Base-by-base conservation (phyloP, 2,797 vertebrate genomes). In the Mormyrops boulengeri region DNA sequence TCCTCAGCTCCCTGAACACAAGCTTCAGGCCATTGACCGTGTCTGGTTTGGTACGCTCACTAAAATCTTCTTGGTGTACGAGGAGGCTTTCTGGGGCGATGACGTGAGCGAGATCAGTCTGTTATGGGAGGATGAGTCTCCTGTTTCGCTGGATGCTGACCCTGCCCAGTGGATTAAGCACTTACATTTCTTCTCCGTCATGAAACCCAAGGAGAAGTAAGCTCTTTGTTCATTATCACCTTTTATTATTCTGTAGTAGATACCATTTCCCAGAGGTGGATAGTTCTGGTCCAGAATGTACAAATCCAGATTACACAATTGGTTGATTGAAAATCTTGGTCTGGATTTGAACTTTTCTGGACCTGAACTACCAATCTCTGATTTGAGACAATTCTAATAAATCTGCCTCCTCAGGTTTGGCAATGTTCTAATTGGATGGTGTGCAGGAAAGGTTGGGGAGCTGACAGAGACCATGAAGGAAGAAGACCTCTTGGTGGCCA, bases 61-160 rank as follows among this genome's bases (percentile, higher is more conserved):
- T 80, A 93, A 93, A 87, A 91, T 93, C 88, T 93, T 93, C 89
- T 85, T 93, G 88, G 92, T 91, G 88, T 93, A 93, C 69, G 92
- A 93, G 44, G 89, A 91, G 50, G 73, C 92, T 2, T 93, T 93
- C 88, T 93, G 93, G 93, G 91, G 77, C 2, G 90, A 86, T n/a
- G 89, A 91, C 66, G 89, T 89, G 57, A 90, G 80, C 3, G 17
- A 86, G 9, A 91, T 93, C 41, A 90, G 89, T 44, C 85, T 93
- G 14, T 49, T 93, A 38, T 93, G 92, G 91, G 90, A 92, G 3
- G 90, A 90, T 14, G 93, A 92, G 53, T 82, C 84, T 9, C 89
- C 90, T 19, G 44, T 52, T 26, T 91, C 88, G 17, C n/a, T 90
- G 30, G 88, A 47, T 47, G 89, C 91, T n/a, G 89, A 89, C 44